phyloP scores from a whole-genome alignment of 2,797 vertebrate genomes.

The Gorsachius magnificus region DNA sequence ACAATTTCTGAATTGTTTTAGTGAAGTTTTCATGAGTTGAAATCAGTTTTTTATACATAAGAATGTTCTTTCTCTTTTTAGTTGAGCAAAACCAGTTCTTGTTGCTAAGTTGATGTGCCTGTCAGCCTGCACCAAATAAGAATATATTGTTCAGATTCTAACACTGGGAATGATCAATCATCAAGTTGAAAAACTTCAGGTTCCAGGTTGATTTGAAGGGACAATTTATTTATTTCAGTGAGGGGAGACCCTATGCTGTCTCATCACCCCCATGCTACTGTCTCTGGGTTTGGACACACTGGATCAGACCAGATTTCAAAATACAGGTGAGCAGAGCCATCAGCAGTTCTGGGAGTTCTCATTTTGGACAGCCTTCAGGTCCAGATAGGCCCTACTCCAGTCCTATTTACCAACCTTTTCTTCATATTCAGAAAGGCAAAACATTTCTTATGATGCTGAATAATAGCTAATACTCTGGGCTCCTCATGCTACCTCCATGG shows the following conservation, averaged over 20 bases:
- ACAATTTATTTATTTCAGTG: not conserved
- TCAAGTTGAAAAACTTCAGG: not conserved
- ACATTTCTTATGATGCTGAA: not conserved
- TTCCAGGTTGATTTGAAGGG: not conserved
- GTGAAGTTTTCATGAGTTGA: not conserved
- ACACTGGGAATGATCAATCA: not conserved
- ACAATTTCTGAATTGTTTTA: not conserved
- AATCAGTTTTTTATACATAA: not conserved
- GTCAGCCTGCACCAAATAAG: not conserved
- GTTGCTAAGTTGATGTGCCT: not conserved
- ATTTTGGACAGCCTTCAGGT: not conserved
- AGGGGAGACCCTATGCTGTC: not conserved
- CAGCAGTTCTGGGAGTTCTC: not conserved
- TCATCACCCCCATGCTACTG: not conserved
- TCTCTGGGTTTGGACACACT: not conserved
- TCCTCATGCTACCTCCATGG: not conserved
- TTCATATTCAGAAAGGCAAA: not conserved
- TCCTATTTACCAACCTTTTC: not conserved
- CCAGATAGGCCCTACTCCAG: not conserved
- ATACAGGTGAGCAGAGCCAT: not conserved
- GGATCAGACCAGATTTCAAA: not conserved
- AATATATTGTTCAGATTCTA: not conserved
- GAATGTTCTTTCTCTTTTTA: not conserved
- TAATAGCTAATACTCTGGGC: not conserved
- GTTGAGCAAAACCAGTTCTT: not conserved